Conservation (phyloP, 2,797 vertebrate genomes). For the Caiman crocodilus region DNA sequence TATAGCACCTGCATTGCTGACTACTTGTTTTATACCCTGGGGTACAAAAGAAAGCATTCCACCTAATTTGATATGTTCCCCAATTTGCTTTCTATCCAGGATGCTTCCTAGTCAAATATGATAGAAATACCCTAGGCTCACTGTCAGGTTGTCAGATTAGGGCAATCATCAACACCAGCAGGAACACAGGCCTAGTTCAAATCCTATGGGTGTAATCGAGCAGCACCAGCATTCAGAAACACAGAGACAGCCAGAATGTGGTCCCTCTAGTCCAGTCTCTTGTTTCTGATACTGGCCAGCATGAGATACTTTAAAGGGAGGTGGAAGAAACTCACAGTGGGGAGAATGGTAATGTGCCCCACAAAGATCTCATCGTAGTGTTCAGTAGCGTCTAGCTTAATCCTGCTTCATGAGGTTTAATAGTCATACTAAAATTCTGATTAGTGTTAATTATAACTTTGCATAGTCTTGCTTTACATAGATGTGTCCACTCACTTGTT, state of each 20-base stretch:
- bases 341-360: slow-evolving; percentile 57
- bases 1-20: slow-evolving; percentile 65
- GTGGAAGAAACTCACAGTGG: slow-evolving; percentile 63
- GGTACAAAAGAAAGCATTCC: slow-evolving; percentile 57
- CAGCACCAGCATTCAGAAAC: slow-evolving; percentile 51
- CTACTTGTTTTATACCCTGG: slow-evolving; percentile 63
- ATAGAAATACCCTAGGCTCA: slow-evolving; percentile 51
- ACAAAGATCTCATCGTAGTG: slow-evolving; percentile 59
- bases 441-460: slow-evolving; percentile 58
- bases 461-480: slow-evolving; percentile 53
- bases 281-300: not conserved
- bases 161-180: slow-evolving; percentile 50
- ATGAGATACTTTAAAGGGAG: slow-evolving; percentile 49
- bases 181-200: slow-evolving; percentile 56
- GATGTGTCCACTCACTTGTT: slow-evolving; percentile 59
- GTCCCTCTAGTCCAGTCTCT: slow-evolving; percentile 40
- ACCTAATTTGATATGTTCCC: slow-evolving; percentile 62
- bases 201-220: slow-evolving; percentile 24
- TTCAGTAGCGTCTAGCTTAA: slow-evolving; percentile 64
- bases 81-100: slow-evolving; percentile 58
- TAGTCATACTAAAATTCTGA: slow-evolving; percentile 50
- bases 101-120: slow-evolving; percentile 53
- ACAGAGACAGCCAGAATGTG: slow-evolving; percentile 65
- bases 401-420: slow-evolving; percentile 58
- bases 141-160: slow-evolving; percentile 65